phyloP scores from a whole-genome alignment of 2,797 vertebrate species.

The Chloroceryle inda region DNA sequence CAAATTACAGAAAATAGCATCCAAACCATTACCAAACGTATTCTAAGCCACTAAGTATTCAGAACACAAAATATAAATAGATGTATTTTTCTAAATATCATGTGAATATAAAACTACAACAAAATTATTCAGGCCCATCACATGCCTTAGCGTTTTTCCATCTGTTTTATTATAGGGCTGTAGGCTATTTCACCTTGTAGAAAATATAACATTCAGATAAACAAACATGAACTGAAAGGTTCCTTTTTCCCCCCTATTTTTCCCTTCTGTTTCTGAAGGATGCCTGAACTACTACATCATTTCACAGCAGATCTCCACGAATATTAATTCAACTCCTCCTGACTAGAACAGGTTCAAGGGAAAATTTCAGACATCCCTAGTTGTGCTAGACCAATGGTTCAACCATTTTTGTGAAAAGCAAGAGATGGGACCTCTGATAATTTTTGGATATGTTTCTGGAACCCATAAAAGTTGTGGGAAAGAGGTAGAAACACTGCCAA shows the following conservation, averaged over 20 bases:
- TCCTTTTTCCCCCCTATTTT: rapidly evolving
- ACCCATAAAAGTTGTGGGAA: neutral
- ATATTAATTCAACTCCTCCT: neutral
- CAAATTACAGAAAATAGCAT: neutral
- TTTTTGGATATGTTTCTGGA: neutral
- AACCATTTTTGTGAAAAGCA: neutral
- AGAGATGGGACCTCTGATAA: rapidly evolving
- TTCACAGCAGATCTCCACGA: neutral
- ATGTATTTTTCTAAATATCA: neutral
- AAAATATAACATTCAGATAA: neutral
- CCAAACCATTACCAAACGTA: neutral
- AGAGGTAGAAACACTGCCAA: neutral
- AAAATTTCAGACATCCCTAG: neutral
- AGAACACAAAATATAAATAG: neutral
- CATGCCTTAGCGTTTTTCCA: neutral
- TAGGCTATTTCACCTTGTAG: neutral
- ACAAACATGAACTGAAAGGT: neutral
- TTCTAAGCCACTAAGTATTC: neutral
- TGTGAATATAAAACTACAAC: neutral
- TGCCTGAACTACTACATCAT: neutral
- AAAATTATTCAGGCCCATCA: neutral
- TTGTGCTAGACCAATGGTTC: rapidly evolving
- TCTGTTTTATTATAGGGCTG: neutral
- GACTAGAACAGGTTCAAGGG: neutral
- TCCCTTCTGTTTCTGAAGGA: neutral